Evolutionary conservation across 2,797 vertebrate species (phyloP).

Genomic region (Neoniphon sammara): DNA sequence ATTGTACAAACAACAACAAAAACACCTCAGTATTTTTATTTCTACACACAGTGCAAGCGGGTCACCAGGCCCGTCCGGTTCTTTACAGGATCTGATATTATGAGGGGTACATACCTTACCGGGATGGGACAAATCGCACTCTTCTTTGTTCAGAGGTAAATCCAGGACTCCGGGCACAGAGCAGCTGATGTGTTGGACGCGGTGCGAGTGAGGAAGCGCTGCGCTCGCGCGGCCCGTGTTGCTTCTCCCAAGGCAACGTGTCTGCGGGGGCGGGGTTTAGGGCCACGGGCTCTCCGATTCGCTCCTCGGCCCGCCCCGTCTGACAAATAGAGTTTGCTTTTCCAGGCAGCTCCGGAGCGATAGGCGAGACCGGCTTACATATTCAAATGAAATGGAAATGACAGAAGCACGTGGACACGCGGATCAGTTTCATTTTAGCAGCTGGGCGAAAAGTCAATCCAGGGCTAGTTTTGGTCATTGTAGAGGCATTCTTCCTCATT

Average conservation of each 20-base stretch:
- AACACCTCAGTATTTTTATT: too few relatives aligned
- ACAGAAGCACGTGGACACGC: conserved; percentile 87
- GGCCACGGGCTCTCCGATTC: conserved; percentile 65
- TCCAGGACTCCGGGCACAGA: conserved; percentile 66
- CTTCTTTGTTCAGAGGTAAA: conserved; percentile 78
- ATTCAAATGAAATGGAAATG: conserved; percentile 85
- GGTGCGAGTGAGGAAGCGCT: conserved; percentile 64
- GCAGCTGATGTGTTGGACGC: conserved; percentile 74
- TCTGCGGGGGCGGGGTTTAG: conserved; percentile 79
- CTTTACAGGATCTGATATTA: background rate
- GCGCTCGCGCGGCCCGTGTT: conserved; percentile 82
- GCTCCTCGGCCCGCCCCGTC: conserved; percentile 37
- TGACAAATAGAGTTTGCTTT: conserved; percentile 69
- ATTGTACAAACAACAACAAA: too few relatives aligned
- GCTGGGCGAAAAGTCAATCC: conserved; percentile 76
- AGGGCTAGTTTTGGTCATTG: conserved; percentile 70
- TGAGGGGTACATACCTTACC: conserved; percentile 62
- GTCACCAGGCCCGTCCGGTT: too few relatives aligned
- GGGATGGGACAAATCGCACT: conserved; percentile 70
- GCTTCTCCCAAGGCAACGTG: conserved; percentile 87
- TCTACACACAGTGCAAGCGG: too few relatives aligned
- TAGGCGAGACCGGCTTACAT: conserved; percentile 80
- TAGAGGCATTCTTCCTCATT: conserved; percentile 68
- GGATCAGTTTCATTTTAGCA: conserved; percentile 83
- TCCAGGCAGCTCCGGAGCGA: conserved; percentile 59